These are phyloP conservation scores for Scaptomyza pallida DNA, from an alignment of 1,140 invertebrate genomes.

Conservation along the genomic window DNA sequence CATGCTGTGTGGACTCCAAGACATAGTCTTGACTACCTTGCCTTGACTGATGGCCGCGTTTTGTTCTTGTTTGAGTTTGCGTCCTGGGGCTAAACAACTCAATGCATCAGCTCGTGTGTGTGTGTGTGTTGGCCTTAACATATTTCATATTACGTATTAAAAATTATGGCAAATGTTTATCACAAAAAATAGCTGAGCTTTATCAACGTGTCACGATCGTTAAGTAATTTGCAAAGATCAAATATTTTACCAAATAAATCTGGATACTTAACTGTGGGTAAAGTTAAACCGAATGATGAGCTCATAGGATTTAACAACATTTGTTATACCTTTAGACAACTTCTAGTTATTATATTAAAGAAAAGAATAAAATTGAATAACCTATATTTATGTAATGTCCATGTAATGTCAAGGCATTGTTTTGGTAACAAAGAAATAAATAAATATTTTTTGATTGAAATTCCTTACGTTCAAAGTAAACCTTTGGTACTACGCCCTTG, in stretches of 20 bases:
- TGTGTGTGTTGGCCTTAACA: constrained; percentile 53
- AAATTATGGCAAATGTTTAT: constrained; percentile 74
- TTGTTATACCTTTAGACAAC: too few relatives aligned
- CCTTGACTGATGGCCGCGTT: constrained; percentile 73
- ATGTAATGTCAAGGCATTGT: too few relatives aligned
- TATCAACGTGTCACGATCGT: constrained; percentile 60
- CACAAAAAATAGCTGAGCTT: constrained; percentile 60
- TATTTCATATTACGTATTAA: constrained; percentile 66
- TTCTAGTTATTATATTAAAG: too few relatives aligned
- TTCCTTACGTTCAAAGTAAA: too few relatives aligned
- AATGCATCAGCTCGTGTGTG: constrained; percentile 69
- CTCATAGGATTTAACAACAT: too few relatives aligned
- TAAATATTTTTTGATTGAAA: too few relatives aligned
- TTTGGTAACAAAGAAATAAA: too few relatives aligned
- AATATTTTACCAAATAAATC: neutral
- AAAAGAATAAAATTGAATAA: too few relatives aligned
- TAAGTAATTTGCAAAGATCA: constrained; percentile 1
- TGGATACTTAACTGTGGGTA: neutral
- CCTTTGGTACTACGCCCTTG: too few relatives aligned
- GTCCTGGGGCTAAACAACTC: constrained; percentile 77
- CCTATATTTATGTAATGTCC: too few relatives aligned
- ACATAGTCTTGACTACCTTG: constrained; percentile 19
- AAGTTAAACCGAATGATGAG: too few relatives aligned
- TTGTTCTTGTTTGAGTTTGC: constrained; percentile 40
- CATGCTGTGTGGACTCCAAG: constrained; percentile 1